Conservation (phyloP, 2,888 invertebrate genomes). For the Plusia festucae region DNA sequence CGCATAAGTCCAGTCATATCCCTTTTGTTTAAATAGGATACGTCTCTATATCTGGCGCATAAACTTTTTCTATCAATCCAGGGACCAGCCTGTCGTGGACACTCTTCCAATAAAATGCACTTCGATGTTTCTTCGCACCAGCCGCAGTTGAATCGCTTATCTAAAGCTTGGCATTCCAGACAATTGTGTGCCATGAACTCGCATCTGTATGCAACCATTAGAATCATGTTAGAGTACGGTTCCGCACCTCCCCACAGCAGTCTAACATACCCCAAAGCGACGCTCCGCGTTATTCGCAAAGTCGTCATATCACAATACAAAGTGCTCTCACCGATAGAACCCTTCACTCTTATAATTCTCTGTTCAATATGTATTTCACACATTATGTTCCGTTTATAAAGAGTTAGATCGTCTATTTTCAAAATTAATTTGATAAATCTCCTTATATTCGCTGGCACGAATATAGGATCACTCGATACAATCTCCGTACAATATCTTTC, state of each 20-base stretch:
- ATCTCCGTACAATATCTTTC: slow-evolving; percentile 56
- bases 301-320: slow-evolving; percentile 43
- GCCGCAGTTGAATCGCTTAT: slow-evolving; percentile 60
- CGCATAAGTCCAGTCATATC: neutral
- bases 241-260: slow-evolving; percentile 67
- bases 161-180: slow-evolving; percentile 54
- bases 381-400: slow-evolving; percentile 57
- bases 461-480: slow-evolving; percentile 55
- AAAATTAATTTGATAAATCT: slow-evolving; percentile 58
- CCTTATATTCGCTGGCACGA: slow-evolving; percentile 57
- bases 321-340: slow-evolving; percentile 27
- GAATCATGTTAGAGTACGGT: slow-evolving; percentile 65
- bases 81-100: slow-evolving; percentile 42
- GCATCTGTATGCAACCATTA: slow-evolving; percentile 64
- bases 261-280: slow-evolving; percentile 55
- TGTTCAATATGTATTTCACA: slow-evolving; percentile 61
- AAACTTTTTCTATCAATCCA: slow-evolving; percentile 35
- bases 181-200: slow-evolving; percentile 54
- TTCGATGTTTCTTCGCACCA: slow-evolving; percentile 58
- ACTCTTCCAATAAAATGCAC: slow-evolving; percentile 61
- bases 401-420: slow-evolving; percentile 62
- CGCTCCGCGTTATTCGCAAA: slow-evolving; percentile 28
- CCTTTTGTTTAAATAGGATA: neutral
- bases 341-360: slow-evolving; percentile 24
- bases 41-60: slow-evolving; percentile 14